phyloP scores from a whole-genome alignment of 2,888 invertebrate genomes.

The Oxytorus armatus region DNA sequence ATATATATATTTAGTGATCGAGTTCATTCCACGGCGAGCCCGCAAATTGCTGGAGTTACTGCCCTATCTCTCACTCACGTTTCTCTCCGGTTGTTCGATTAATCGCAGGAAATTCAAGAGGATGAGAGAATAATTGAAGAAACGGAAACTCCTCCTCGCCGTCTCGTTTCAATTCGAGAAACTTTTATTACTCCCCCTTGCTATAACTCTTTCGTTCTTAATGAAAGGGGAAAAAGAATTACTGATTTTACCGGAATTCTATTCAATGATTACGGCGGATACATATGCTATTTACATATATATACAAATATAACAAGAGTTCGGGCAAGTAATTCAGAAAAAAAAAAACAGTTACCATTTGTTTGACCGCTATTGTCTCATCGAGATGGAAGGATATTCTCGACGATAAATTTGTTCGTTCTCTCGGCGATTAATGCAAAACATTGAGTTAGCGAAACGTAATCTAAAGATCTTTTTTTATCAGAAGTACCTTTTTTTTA shows the following conservation, averaged over 20 bases:
- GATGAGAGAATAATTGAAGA: constrained; percentile 54
- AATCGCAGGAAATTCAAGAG: constrained; percentile 51
- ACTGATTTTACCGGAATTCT: not conserved
- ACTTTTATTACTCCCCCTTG: constrained; percentile 29
- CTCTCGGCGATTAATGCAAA: not conserved
- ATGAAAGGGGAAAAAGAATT: constrained; percentile 2
- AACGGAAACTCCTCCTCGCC: constrained; percentile 19
- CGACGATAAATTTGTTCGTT: not conserved
- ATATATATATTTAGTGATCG: not conserved
- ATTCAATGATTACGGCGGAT: constrained; percentile 1
- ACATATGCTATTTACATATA: not conserved
- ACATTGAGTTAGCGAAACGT: not conserved
- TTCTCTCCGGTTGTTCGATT: constrained; percentile 53
- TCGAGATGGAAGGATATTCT: not conserved
- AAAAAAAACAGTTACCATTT: not conserved
- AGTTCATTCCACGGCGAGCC: not conserved
- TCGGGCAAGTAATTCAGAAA: not conserved
- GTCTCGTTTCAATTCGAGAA: constrained; percentile 42
- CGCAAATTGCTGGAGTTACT: constrained; percentile 13
- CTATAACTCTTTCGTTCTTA: not conserved
- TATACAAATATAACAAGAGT: not conserved
- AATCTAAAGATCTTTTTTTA: not conserved
- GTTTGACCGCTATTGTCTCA: not conserved
- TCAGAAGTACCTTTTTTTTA: no score
- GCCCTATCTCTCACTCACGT: constrained; percentile 22